A percentile compares a stretch with the other conserved stretches of the same genome.
phyloP scores from a whole-genome alignment of 1,140 invertebrate species.

The Harpegnathos saltator region DNA sequence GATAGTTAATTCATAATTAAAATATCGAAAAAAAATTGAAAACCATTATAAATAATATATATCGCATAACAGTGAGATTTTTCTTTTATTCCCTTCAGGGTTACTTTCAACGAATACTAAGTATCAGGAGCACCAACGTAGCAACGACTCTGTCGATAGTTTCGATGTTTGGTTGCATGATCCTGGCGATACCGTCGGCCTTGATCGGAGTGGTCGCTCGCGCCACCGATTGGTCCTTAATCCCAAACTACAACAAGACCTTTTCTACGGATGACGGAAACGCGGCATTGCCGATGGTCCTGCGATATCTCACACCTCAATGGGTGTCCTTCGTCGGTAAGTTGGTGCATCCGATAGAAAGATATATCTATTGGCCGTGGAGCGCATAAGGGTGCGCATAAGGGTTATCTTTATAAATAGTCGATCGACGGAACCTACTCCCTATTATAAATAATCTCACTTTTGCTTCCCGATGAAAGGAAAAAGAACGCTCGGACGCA shows the following conservation, averaged over 20 bases:
- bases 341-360: not conserved
- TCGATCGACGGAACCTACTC: no score
- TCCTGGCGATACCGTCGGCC: slow-evolving; percentile 91
- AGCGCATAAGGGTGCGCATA: no score
- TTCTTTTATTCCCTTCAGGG: slow-evolving; percentile 86
- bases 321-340: slow-evolving; percentile 84
- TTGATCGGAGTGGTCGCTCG: slow-evolving; percentile 91
- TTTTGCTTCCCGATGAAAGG: not conserved
- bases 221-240: slow-evolving; percentile 88
- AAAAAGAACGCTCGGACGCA: not conserved
- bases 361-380: not conserved
- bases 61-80: not conserved
- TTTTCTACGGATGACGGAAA: slow-evolving; percentile 86
- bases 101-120: slow-evolving; percentile 94
- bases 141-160: slow-evolving; percentile 91
- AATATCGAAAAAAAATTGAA: no score
- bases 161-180: slow-evolving; percentile 91
- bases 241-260: slow-evolving; percentile 83
- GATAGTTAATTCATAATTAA: no score
- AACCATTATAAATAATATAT: no score
- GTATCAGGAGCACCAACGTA: slow-evolving; percentile 89
- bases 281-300: slow-evolving; percentile 90
- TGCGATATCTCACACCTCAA: slow-evolving; percentile 91
- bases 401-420: no score
- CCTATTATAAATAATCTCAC: not conserved